Conservation (phyloP, 1,140 invertebrate genomes). For the Palaemon carinicauda region DNA sequence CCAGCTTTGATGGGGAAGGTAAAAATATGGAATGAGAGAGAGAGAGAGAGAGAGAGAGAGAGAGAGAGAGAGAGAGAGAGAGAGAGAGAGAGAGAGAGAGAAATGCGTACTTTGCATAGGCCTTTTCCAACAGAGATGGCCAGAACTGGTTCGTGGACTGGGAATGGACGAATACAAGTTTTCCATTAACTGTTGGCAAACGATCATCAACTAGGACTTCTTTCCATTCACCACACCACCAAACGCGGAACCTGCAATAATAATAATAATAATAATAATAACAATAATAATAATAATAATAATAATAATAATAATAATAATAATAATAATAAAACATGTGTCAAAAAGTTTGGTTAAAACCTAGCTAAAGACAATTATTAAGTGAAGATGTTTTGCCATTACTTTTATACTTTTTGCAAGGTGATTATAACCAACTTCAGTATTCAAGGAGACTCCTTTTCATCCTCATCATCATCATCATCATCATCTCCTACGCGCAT, state of each 20-base stretch:
- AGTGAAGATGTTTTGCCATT: no score
- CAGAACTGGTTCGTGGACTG: conserved; percentile 89
- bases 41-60: no score
- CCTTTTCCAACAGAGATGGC: conserved; percentile 96
- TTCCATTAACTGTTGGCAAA: conserved; percentile 90
- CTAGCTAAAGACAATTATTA: no score
- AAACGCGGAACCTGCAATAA: conserved; percentile 92
- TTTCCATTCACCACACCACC: conserved; percentile 96
- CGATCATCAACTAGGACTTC: conserved; percentile 96
- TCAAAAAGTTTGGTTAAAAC: no score
- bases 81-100: background rate
- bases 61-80: background rate
- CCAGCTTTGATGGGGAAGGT: no score
- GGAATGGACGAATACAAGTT: conserved; percentile 91
- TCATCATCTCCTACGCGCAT: no score
- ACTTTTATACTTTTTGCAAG: no score
- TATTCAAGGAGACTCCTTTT: no score
- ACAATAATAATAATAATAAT: background rate
- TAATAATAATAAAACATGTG: background rate
- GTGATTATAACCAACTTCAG: no score
- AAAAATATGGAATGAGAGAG: no score
- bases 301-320: background rate
- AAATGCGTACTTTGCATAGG: conserved; percentile 91
- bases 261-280: background rate
- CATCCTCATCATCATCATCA: no score